Evolutionary conservation across 2,797 vertebrate species (phyloP).

Genomic region (Ibycter americanus): DNA sequence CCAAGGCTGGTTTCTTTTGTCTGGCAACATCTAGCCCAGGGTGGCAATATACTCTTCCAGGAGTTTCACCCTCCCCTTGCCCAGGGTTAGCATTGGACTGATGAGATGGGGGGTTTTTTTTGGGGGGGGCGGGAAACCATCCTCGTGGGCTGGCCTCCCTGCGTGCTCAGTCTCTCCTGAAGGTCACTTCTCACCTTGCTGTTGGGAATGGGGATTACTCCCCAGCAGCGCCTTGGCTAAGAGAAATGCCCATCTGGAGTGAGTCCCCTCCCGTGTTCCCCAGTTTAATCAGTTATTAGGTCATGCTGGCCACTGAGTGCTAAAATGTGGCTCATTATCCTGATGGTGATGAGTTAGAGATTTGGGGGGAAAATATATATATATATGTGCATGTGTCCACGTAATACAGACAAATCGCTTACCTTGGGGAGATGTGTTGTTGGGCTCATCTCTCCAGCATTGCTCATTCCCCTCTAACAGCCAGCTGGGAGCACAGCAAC

Average conservation of each 20-base stretch:
- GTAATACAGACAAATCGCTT: neutral
- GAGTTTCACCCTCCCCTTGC: neutral
- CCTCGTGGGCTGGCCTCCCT: neutral
- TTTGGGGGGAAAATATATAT: rapidly evolving
- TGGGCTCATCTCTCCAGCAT: neutral
- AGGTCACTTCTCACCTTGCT: neutral
- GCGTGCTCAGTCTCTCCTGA: neutral
- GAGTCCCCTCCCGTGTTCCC: neutral
- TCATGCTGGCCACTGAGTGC: neutral
- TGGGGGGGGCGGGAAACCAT: neutral
- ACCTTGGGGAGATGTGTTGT: neutral
- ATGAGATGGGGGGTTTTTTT: rapidly evolving
- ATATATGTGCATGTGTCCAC: neutral
- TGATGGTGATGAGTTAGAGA: neutral
- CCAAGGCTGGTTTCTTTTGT: neutral
- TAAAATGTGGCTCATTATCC: neutral
- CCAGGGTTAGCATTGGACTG: neutral
- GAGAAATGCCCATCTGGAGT: neutral
- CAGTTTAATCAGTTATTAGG: neutral
- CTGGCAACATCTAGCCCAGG: neutral
- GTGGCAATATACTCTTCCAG: neutral
- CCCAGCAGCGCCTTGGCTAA: neutral
- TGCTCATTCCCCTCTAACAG: rapidly evolving
- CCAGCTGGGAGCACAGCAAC: neutral
- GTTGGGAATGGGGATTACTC: neutral